Evolutionary conservation across 2,888 invertebrate genomes (phyloP).

Genomic region (Xanthorhoe designata): DNA sequence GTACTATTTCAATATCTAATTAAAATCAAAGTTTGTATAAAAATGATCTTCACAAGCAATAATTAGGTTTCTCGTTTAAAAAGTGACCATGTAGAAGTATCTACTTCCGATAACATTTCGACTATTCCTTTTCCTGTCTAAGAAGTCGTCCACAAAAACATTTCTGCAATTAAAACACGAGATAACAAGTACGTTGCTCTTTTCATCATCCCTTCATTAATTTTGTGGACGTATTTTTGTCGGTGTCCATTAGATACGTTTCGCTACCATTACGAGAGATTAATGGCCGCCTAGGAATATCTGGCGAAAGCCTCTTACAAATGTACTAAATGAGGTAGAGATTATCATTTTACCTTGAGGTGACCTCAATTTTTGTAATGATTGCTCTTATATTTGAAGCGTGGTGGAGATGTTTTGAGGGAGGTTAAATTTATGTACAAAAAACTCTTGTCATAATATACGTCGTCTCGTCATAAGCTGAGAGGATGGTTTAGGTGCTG

Average conservation of each 20-base stretch:
- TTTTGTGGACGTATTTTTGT: slow-evolving; percentile 74
- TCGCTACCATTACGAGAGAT: slow-evolving; percentile 68
- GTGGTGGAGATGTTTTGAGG: not conserved
- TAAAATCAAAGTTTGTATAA: too few species aligned
- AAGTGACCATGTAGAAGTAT: too few species aligned
- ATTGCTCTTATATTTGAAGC: slow-evolving; percentile 8
- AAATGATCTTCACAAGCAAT: too few species aligned
- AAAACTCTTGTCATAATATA: too few species aligned
- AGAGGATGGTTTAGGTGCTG: too few species aligned
- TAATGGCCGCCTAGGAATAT: slow-evolving; percentile 58
- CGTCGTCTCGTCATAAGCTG: too few species aligned
- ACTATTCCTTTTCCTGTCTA: not conserved
- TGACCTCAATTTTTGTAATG: slow-evolving; percentile 27
- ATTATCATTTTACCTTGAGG: slow-evolving; percentile 33
- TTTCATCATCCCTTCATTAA: slow-evolving; percentile 63
- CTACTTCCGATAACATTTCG: not conserved
- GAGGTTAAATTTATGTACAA: not conserved
- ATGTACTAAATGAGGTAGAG: slow-evolving; percentile 33
- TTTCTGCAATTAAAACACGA: slow-evolving; percentile 25
- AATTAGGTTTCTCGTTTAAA: too few species aligned
- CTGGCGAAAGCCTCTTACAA: slow-evolving; percentile 37
- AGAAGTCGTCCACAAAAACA: slow-evolving; percentile 8
- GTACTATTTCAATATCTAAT: too few species aligned
- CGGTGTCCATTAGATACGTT: slow-evolving; percentile 78
- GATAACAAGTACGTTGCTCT: slow-evolving; percentile 23